These are phyloP conservation scores for Drosophila carrolli DNA, from an alignment of 1,140 invertebrate genomes.

Conservation along the genomic window DNA sequence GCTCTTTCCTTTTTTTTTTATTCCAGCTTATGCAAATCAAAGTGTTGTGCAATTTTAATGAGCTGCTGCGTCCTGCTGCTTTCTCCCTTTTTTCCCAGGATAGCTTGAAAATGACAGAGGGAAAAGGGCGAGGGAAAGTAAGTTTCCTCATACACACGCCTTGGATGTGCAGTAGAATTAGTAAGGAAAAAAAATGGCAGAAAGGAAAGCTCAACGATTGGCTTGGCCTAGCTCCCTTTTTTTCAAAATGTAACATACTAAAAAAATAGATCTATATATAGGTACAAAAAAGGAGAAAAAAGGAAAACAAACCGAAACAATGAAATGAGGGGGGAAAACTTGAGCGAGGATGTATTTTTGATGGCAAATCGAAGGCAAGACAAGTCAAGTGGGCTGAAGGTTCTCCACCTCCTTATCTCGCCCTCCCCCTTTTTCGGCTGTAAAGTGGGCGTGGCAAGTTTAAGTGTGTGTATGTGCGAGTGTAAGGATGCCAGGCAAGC, in stretches of 20 bases:
- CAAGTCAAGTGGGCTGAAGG: conserved; percentile 40
- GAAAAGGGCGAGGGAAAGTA: conserved; percentile 5
- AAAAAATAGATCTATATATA: conserved; percentile 8
- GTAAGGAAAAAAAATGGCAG: conserved; percentile 3
- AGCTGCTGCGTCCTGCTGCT: conserved; percentile 33
- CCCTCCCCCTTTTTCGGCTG: conserved; percentile 4
- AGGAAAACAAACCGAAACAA: conserved; percentile 41
- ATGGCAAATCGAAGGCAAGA: conserved; percentile 70
- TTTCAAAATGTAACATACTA: background rate
- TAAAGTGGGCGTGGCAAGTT: conserved; percentile 33
- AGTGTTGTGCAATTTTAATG: conserved; percentile 80
- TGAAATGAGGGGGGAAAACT: conserved; percentile 33
- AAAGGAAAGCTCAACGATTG: conserved; percentile 19
- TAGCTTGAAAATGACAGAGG: conserved; percentile 44
- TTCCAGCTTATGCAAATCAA: conserved; percentile 70
- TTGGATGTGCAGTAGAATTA: conserved; percentile 53
- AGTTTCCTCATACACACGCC: conserved; percentile 10
- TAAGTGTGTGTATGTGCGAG: conserved; percentile 29
- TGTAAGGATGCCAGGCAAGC: conserved; percentile 57
- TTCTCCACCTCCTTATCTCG: background rate
- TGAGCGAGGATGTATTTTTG: conserved; percentile 50
- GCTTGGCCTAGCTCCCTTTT: conserved; percentile 1
- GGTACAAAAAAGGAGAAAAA: conserved; percentile 1
- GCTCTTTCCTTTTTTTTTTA: conserved; percentile 6
- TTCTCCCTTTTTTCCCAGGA: background rate